phyloP scores from a whole-genome alignment of 2,113 vertebrate genomes.

The Promerops cafer region DNA sequence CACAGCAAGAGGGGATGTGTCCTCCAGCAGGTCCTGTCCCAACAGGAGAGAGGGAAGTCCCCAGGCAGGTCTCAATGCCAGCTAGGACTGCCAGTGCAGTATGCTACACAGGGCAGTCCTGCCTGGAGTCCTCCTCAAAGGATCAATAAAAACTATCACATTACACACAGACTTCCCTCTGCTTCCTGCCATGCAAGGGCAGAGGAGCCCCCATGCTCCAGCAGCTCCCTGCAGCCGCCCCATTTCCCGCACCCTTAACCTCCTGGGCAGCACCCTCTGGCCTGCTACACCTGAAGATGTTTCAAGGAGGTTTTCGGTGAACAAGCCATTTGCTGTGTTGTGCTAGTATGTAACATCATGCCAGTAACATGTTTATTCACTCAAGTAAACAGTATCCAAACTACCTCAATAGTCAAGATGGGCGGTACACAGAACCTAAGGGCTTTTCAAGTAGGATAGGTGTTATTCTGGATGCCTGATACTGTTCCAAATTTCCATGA shows the following conservation, averaged over 20 bases:
- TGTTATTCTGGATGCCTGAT: neutral
- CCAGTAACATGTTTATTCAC: neutral
- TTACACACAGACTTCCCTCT: neutral
- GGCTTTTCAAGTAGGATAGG: neutral
- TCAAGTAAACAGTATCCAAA: neutral
- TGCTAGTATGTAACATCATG: accelerated
- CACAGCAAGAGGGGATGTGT: neutral
- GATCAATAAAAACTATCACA: neutral
- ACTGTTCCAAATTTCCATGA: neutral
- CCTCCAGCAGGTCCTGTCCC: neutral
- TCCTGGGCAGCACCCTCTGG: neutral
- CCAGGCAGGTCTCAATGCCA: neutral
- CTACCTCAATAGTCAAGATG: neutral
- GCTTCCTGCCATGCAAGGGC: accelerated
- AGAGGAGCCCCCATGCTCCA: accelerated
- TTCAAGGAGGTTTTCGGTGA: neutral
- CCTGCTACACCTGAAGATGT: neutral
- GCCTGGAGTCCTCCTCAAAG: neutral
- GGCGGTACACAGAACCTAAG: neutral
- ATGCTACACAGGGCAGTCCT: neutral
- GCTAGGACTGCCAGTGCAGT: neutral
- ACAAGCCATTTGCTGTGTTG: neutral
- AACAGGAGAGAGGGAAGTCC: neutral
- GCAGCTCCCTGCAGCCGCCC: neutral
- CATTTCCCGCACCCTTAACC: neutral